phyloP scores from a whole-genome alignment of 2,113 vertebrate genomes.

The Salvelinus alpinus region DNA sequence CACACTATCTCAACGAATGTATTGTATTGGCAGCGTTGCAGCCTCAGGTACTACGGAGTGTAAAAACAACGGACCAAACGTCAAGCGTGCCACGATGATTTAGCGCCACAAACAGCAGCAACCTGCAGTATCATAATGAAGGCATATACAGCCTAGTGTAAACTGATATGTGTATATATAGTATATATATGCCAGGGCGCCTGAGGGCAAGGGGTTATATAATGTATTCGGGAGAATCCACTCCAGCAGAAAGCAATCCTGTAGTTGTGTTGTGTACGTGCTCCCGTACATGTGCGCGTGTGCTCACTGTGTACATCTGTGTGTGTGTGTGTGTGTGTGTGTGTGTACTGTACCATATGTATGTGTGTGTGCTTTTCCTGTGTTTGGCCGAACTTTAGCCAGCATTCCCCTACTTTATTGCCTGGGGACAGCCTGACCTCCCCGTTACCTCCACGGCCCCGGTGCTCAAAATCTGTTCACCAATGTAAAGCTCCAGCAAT shows the following conservation, averaged over 20 bases:
- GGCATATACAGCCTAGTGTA: not conserved
- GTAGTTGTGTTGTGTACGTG: not conserved
- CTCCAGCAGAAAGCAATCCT: not conserved
- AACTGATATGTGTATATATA: not conserved
- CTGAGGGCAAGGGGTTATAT: not conserved
- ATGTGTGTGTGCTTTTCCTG: not conserved
- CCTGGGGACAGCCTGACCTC: slow-evolving; percentile 58
- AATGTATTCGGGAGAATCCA: not conserved
- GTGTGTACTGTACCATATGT: slow-evolving; percentile 5
- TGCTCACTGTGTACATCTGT: not conserved
- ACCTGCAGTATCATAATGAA: not conserved
- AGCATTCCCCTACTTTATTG: slow-evolving; percentile 13
- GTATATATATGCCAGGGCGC: not conserved
- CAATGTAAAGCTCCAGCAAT: slow-evolving; percentile 59
- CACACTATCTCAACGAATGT: not conserved
- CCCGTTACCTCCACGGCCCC: slow-evolving; percentile 50
- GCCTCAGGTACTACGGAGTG: slow-evolving; percentile 9
- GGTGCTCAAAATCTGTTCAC: slow-evolving; percentile 54
- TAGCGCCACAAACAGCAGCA: not conserved
- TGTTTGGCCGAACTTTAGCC: not conserved
- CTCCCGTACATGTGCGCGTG: not conserved
- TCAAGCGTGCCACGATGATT: slow-evolving; percentile 4
- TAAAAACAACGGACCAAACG: slow-evolving; percentile 15
- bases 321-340: not conserved
- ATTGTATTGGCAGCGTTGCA: not conserved